These are phyloP conservation scores for Whitmania pigra DNA, from an alignment of 1,140 invertebrate genomes.

Conservation along the genomic window DNA sequence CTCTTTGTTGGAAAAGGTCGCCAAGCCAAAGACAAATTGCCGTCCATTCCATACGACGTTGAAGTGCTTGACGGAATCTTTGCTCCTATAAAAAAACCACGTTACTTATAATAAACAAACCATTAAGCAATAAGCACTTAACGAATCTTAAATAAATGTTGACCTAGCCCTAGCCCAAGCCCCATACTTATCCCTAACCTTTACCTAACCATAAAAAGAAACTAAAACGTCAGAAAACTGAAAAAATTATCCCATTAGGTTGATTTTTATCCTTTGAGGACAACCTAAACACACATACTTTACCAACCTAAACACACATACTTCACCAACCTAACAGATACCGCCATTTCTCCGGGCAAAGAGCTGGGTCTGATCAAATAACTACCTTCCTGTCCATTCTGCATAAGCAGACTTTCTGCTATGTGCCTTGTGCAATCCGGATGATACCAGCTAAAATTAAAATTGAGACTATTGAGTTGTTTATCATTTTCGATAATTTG, in stretches of 20 bases:
- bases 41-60: conserved; percentile 30
- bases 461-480: not conserved
- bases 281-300: too few species aligned
- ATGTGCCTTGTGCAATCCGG: conserved; percentile 33
- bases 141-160: too few species aligned
- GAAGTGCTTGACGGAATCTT: conserved; percentile 37
- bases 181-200: too few species aligned
- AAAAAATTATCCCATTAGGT: too few species aligned
- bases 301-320: not conserved
- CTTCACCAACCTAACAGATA: conserved; percentile 33
- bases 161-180: too few species aligned
- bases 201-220: too few species aligned
- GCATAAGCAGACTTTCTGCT: conserved; percentile 36
- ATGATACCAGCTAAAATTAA: conserved; percentile 31
- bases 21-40: conserved; percentile 34
- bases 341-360: conserved; percentile 32
- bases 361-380: conserved; percentile 35
- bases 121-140: too few species aligned
- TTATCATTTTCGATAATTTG: too few species aligned
- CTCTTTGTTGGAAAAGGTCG: conserved; percentile 29
- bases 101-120: too few species aligned
- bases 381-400: conserved; percentile 36
- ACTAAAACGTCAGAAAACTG: too few species aligned
- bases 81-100: conserved; percentile 27
- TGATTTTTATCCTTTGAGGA: too few species aligned